A percentile compares a stretch with the other conserved stretches of the same genome.
These are phyloP conservation scores for Athene noctua DNA, from an alignment of 2,113 vertebrate genomes.

Conservation along the genomic window DNA sequence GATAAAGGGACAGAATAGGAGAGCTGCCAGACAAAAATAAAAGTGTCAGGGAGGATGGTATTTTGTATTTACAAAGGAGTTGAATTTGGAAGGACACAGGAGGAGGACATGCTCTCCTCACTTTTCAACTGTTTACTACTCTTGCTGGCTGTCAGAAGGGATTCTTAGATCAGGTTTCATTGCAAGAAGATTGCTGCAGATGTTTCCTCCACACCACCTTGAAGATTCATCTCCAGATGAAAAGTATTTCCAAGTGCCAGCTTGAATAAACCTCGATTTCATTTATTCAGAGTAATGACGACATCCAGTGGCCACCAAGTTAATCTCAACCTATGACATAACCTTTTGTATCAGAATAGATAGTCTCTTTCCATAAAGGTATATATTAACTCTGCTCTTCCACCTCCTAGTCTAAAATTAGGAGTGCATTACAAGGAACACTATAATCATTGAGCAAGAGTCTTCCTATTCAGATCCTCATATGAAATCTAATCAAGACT, in stretches of 20 bases:
- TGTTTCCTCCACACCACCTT: neutral
- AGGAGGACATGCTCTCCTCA: neutral
- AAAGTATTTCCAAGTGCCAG: neutral
- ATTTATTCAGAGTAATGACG: constrained; percentile 26
- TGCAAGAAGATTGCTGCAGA: neutral
- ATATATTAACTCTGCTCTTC: neutral
- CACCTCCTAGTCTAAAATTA: neutral
- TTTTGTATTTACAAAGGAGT: neutral
- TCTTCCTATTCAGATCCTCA: neutral
- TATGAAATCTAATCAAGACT: neutral
- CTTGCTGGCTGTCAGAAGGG: neutral
- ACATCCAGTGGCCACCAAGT: constrained; percentile 55
- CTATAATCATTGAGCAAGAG: neutral
- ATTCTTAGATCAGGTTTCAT: neutral
- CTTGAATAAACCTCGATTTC: neutral
- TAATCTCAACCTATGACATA: neutral
- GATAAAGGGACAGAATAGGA: neutral
- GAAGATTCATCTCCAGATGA: neutral
- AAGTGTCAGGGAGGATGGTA: neutral
- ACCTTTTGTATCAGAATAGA: neutral
- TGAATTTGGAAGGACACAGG: neutral
- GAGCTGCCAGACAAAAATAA: neutral
- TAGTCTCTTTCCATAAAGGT: neutral
- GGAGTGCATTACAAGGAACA: neutral
- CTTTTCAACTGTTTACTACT: neutral